Evolutionary conservation across 2,797 vertebrate species (phyloP).

Genomic region (Chiloscyllium punctatum): DNA sequence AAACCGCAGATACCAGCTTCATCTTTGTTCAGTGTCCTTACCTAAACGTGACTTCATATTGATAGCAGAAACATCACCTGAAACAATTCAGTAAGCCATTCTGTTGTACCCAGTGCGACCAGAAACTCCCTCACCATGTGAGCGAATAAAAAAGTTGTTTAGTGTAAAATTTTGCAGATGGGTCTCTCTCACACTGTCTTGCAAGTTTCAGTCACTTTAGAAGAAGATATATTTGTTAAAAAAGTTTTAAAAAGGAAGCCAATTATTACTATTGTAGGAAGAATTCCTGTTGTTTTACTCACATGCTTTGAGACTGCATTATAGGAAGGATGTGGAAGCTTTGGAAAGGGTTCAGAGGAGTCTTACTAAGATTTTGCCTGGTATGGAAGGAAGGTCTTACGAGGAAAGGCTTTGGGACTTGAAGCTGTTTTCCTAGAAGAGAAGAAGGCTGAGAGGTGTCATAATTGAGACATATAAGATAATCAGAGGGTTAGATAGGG

Average conservation of each 20-base stretch:
- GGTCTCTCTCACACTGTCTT: neutral
- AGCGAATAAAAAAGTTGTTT: neutral
- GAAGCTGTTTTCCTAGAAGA: too few species aligned
- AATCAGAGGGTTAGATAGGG: too few species aligned
- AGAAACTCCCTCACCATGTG: neutral
- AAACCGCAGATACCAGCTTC: neutral
- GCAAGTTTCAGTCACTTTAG: neutral
- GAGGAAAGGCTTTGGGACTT: too few species aligned
- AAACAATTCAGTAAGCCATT: neutral
- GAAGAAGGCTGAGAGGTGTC: too few species aligned
- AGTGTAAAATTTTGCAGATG: neutral
- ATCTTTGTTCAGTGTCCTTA: neutral
- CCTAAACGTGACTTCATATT: neutral
- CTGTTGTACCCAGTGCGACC: neutral
- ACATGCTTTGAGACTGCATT: too few species aligned
- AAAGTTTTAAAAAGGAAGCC: neutral
- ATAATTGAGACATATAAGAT: too few species aligned
- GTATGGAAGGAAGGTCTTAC: too few species aligned
- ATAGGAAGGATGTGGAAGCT: too few species aligned
- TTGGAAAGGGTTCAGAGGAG: too few species aligned
- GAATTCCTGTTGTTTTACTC: neutral
- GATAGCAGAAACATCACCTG: neutral
- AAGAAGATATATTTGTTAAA: neutral
- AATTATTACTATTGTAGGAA: neutral
- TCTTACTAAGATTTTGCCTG: too few species aligned